A percentile compares a stretch with the other conserved stretches of the same genome.
Conservation (phyloP, 2,113 vertebrate genomes). For the Aptenodytes patagonicus region DNA sequence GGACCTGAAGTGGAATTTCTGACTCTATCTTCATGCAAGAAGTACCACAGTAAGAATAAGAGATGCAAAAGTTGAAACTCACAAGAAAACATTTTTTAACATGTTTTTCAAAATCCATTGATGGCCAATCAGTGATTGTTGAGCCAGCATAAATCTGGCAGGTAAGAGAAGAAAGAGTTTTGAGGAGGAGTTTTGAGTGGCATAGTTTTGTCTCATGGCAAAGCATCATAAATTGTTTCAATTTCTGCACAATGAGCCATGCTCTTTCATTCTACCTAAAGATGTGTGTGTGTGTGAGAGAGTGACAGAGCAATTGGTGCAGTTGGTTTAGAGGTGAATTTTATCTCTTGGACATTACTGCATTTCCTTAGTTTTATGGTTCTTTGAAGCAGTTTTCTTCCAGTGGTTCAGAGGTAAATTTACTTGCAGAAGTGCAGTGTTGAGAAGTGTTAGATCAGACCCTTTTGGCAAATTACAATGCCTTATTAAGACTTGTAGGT, state of each 20-base stretch:
- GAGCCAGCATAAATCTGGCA: not conserved
- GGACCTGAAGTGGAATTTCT: not conserved
- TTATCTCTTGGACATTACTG: not conserved
- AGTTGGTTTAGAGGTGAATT: not conserved
- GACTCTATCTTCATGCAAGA: not conserved
- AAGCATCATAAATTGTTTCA: constrained; percentile 1
- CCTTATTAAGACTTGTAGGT: not conserved
- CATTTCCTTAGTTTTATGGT: not conserved
- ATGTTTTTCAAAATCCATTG: not conserved
- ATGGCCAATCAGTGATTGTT: not conserved
- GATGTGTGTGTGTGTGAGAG: too few species aligned
- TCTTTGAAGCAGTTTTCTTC: not conserved
- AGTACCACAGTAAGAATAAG: not conserved
- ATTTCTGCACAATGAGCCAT: not conserved
- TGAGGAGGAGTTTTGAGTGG: not conserved
- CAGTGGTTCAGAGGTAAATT: not conserved
- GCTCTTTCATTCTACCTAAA: not conserved
- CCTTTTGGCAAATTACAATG: not conserved
- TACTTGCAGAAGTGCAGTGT: not conserved
- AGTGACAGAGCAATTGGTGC: not conserved
- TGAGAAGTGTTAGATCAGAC: not conserved
- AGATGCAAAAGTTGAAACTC: not conserved
- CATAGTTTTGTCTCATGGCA: not conserved
- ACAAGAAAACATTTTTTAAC: not conserved
- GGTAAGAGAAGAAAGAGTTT: not conserved